A percentile compares a stretch with the other conserved stretches of the same genome.
Conservation (phyloP, 2,797 vertebrate species). For the Pogonophryne albipinna region DNA sequence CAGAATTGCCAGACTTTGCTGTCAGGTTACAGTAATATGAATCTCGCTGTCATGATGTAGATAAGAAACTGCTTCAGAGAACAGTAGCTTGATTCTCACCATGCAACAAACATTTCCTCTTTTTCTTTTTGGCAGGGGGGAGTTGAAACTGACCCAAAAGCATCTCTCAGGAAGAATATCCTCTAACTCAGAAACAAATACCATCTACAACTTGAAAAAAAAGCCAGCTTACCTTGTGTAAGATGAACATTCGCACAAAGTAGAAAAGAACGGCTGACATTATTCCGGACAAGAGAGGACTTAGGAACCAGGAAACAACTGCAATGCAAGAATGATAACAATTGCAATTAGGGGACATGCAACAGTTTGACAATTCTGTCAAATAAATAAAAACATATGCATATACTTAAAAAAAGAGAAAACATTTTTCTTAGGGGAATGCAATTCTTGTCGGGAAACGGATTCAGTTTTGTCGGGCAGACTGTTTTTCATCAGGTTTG, state of each 20-base stretch:
- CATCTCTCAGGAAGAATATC: not conserved
- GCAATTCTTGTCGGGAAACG: not conserved
- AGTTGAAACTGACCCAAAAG: conserved; percentile 5
- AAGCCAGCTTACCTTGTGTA: conserved; percentile 90
- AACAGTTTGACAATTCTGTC: not conserved
- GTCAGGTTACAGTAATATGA: conserved; percentile 42
- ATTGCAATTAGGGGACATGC: not conserved
- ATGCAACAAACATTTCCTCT: conserved; percentile 34
- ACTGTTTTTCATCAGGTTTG: not conserved
- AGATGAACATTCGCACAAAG: conserved; percentile 92
- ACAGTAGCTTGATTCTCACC: not conserved
- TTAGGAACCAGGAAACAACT: conserved; percentile 98
- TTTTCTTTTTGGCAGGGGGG: not conserved
- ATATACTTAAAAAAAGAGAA: no score
- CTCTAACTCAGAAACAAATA: conserved; percentile 4
- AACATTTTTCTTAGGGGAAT: not conserved
- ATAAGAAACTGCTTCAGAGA: conserved; percentile 23
- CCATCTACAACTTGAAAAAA: not conserved
- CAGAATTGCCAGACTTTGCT: not conserved
- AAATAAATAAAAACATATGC: no score
- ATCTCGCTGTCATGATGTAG: not conserved
- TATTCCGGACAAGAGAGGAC: conserved; percentile 95
- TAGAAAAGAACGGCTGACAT: conserved; percentile 96
- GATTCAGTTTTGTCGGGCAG: not conserved
- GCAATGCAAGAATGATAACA: conserved; percentile 36